These are phyloP conservation scores for Pedicia rivosa DNA, from an alignment of 2,888 invertebrate genomes.

Conservation along the genomic window DNA sequence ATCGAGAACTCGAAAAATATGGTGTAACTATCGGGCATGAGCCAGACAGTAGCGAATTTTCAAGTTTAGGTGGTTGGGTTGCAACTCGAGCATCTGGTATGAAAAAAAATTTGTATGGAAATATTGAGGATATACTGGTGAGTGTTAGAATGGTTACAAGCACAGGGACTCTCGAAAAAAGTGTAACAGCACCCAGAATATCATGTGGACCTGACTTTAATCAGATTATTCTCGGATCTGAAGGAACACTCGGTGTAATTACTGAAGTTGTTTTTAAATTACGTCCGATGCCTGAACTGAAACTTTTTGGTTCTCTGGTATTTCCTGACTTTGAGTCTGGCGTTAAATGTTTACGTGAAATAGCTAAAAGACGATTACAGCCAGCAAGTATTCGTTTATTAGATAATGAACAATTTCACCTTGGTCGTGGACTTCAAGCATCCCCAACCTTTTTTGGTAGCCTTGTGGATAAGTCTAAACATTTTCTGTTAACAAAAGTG, in stretches of 20 bases:
- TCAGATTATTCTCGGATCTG: constrained; percentile 77
- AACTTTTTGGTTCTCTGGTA: constrained; percentile 84
- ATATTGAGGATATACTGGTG: constrained; percentile 89
- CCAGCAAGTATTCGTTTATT: constrained; percentile 91
- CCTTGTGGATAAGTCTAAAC: constrained; percentile 61
- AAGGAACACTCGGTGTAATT: constrained; percentile 90
- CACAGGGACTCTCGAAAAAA: constrained; percentile 66
- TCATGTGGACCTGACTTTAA: constrained; percentile 96
- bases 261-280: constrained; percentile 82
- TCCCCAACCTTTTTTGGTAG: constrained; percentile 41
- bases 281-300: constrained; percentile 70
- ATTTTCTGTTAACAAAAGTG: constrained; percentile 70
- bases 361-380: constrained; percentile 65
- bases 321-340: constrained; percentile 88
- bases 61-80: constrained; percentile 94
- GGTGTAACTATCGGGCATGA: constrained; percentile 91
- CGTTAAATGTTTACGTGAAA: constrained; percentile 75
- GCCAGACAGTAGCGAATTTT: constrained; percentile 97
- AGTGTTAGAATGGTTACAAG: constrained; percentile 79
- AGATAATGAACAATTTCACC: constrained; percentile 96
- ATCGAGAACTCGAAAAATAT: constrained; percentile 57
- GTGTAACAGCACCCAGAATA: constrained; percentile 70
- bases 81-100: constrained; percentile 95
- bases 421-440: constrained; percentile 67
- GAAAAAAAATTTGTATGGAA: constrained; percentile 98